Evolutionary conservation across 30 jellyfish, hydroid and myxozoan species (phyloP).

Genomic region (Pelagia noctiluca): DNA sequence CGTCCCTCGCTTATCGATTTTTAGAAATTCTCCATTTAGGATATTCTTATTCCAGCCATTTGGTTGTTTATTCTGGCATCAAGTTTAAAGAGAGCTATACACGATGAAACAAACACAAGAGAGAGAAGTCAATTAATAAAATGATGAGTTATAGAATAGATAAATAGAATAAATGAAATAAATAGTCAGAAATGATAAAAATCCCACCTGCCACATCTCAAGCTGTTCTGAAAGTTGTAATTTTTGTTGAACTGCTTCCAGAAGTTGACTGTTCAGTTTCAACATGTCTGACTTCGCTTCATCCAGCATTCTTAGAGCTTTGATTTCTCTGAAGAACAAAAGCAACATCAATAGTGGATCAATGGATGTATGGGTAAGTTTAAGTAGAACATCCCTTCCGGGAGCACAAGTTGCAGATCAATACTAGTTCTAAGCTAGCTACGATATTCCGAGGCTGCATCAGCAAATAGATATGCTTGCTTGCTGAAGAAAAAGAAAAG

Average conservation of each 20-base stretch:
- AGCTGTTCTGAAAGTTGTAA: constrained; percentile 88
- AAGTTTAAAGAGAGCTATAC: neutral
- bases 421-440: too few relatives aligned
- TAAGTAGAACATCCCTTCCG: too few relatives aligned
- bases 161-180: neutral
- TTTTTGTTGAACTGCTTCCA: constrained; percentile 91
- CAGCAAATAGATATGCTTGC: too few relatives aligned
- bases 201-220: constrained; percentile 97
- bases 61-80: too few relatives aligned
- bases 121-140: neutral
- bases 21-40: too few relatives aligned
- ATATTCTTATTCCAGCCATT: too few relatives aligned
- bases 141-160: neutral
- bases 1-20: too few relatives aligned
- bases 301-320: constrained; percentile 45
- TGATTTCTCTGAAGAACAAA: constrained; percentile 88
- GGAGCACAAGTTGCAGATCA: too few relatives aligned
- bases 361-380: too few relatives aligned
- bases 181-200: neutral
- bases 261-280: constrained; percentile 82
- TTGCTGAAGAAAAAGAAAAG: too few relatives aligned
- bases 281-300: constrained; percentile 77
- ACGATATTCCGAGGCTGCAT: too few relatives aligned
- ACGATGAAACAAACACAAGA: neutral
- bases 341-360: too few relatives aligned